Conservation (phyloP, 30 jellyfish, hydroid and myxozoan species). For the Pseudorhiza aurosa region DNA sequence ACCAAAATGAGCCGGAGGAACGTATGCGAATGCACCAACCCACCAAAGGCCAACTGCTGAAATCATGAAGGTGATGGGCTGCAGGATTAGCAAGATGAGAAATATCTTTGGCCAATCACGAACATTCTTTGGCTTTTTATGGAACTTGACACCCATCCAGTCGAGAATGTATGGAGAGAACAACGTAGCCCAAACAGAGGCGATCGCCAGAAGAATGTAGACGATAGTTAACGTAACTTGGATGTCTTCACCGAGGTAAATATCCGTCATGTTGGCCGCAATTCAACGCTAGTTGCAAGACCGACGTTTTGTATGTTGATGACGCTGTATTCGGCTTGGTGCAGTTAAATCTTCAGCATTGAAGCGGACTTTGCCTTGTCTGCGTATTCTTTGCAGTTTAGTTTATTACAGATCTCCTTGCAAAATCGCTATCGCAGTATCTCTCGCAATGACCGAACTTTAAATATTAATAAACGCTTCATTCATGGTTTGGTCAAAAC, state of each 20-base stretch:
- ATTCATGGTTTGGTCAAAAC: neutral
- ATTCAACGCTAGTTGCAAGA: neutral
- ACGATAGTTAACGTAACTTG: constrained; percentile 87
- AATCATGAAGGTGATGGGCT: constrained; percentile 86
- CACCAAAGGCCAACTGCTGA: constrained; percentile 96
- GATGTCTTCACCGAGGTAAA: constrained; percentile 87
- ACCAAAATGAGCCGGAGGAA: constrained; percentile 93
- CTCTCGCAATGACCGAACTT: neutral
- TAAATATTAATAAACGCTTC: neutral
- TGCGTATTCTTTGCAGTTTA: too few relatives aligned
- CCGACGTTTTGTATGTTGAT: neutral
- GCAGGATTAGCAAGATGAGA: constrained; percentile 73
- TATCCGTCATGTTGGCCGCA: constrained; percentile 51
- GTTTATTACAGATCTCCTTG: too few relatives aligned
- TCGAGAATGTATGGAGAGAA: constrained; percentile 89
- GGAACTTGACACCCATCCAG: constrained; percentile 92
- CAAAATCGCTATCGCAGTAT: neutral
- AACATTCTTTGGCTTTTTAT: constrained; percentile 72
- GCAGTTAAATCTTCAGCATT: too few relatives aligned
- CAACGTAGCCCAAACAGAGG: constrained; percentile 87
- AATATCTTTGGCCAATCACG: constrained; percentile 97
- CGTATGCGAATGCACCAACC: constrained; percentile 89
- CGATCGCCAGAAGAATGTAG: constrained; percentile 81
- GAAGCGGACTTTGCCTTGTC: too few relatives aligned
- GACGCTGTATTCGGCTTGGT: neutral